Base-by-base conservation (phyloP, 2,888 invertebrate species). In the Drosophila fungiperda region DNA sequence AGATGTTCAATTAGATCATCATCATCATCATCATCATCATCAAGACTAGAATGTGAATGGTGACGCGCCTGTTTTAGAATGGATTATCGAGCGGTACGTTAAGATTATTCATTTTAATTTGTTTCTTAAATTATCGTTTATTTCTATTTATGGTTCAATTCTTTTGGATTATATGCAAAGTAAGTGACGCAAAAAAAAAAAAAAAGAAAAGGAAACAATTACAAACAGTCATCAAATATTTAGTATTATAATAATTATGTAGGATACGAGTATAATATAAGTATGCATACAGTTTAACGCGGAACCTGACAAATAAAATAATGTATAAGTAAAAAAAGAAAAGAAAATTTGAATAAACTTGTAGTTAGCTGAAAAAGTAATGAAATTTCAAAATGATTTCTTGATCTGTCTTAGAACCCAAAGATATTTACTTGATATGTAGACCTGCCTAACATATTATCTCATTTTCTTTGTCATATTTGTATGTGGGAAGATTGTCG, bases 1-100 rank as follows among this genome's bases (percentile, higher is more conserved):
- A 65, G 68, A 73, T 73, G 79, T 87, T 80, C 63, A 68, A 68
- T 57, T 72, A 49, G 63, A 82, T 80, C 68, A 84, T 73, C 68
- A 74, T 68, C 45, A 68, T 57, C 40, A 68, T 33, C 49, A 49
- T 68, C 68, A 82, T 23, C 61, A 85, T 80, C 66, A 75, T 75
- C 82, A 84, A 90, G 74, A 72, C 90, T 88, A 90, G 64, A 49
- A 83, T 84, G 64, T 83, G 83, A 83, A 76, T 73, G 75, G 73
- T 52, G 66, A 70, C 89, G 69, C 77, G 71, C 52, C 80, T 62
- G 59, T 61, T 67, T 68, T 45, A 35, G 17, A 72, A 66, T 57
- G 83, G 68, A 60, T 70, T 76, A 73, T 83, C 82, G 84, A 80
- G 90, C 82, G 71, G 64, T 68, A 63, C 58, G 57, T 85, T 73